These are phyloP conservation scores for Oreochromis aureus DNA, from an alignment of 2,113 vertebrate species.

Conservation along the genomic window DNA sequence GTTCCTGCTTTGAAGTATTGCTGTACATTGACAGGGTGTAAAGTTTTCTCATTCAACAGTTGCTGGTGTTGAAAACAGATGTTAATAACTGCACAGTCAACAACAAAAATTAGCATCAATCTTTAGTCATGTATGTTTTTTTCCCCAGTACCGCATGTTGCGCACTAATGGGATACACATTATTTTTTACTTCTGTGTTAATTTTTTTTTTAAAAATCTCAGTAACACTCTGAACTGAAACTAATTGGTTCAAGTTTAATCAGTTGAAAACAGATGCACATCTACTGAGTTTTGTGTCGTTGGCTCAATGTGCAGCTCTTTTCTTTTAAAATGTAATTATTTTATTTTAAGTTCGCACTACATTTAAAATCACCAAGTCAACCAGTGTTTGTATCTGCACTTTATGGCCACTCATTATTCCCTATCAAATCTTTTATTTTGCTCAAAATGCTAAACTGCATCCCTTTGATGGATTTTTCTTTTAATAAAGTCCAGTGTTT, in stretches of 20 bases:
- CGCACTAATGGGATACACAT: not conserved
- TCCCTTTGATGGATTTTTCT: slow-evolving; percentile 11
- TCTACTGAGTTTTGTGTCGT: not conserved
- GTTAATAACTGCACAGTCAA: not conserved
- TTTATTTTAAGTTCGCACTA: not conserved
- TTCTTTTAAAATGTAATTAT: not conserved
- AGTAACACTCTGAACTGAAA: fast-evolving
- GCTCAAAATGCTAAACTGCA: not conserved
- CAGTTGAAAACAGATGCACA: not conserved
- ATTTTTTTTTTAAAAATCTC: not conserved
- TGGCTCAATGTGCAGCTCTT: not conserved
- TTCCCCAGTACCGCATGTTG: not conserved
- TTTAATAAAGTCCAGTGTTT: slow-evolving; percentile 45
- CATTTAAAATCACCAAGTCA: not conserved
- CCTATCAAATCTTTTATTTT: not conserved
- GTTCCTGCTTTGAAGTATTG: not conserved
- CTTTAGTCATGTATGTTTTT: not conserved
- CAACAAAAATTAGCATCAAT: not conserved
- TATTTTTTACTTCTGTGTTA: not conserved
- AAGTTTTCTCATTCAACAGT: not conserved
- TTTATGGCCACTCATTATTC: not conserved
- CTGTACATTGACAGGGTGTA: not conserved
- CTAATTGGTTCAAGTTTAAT: not conserved
- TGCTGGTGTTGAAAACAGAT: not conserved
- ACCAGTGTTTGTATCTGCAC: slow-evolving; percentile 12